These are phyloP conservation scores for Archips crataeganus DNA, from an alignment of 2,888 invertebrate genomes.

Conservation along the genomic window DNA sequence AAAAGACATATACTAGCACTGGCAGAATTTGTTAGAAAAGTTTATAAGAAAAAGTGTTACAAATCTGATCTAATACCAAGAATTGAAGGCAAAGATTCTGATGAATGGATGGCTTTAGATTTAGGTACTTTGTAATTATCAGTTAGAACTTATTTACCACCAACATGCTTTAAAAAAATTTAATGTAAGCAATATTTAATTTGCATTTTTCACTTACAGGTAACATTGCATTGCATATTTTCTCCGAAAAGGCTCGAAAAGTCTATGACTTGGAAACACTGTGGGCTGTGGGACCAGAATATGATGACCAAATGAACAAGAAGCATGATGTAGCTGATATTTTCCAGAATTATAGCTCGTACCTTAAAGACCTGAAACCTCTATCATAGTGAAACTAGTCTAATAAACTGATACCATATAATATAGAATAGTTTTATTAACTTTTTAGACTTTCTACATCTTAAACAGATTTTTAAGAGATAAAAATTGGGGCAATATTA, in stretches of 20 bases:
- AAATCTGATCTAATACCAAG: slow-evolving; percentile 88
- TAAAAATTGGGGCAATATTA: no score
- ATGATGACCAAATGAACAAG: slow-evolving; percentile 89
- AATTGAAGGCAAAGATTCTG: slow-evolving; percentile 91
- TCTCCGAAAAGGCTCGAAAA: slow-evolving; percentile 89
- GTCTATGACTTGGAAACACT: slow-evolving; percentile 95
- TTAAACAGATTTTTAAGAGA: no score
- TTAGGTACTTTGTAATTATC: slow-evolving; percentile 86
- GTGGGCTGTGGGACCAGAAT: slow-evolving; percentile 95
- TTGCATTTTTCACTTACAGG: slow-evolving; percentile 85
- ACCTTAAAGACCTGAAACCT: slow-evolving; percentile 88
- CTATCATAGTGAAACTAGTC: slow-evolving; percentile 44
- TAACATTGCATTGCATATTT: slow-evolving; percentile 96
- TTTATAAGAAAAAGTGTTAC: slow-evolving; percentile 90
- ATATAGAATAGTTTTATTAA: not conserved
- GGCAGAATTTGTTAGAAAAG: slow-evolving; percentile 90
- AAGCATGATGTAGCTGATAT: slow-evolving; percentile 87
- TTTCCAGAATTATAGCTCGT: slow-evolving; percentile 88
- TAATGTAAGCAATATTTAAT: slow-evolving; percentile 11
- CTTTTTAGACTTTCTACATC: no score
- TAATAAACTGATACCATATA: not conserved
- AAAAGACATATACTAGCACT: slow-evolving; percentile 90
- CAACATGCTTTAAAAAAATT: no score
- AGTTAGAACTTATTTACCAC: not conserved
- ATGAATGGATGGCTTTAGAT: slow-evolving; percentile 96